Conservation (phyloP, 2,797 vertebrate genomes). For the Sylvia borin region DNA sequence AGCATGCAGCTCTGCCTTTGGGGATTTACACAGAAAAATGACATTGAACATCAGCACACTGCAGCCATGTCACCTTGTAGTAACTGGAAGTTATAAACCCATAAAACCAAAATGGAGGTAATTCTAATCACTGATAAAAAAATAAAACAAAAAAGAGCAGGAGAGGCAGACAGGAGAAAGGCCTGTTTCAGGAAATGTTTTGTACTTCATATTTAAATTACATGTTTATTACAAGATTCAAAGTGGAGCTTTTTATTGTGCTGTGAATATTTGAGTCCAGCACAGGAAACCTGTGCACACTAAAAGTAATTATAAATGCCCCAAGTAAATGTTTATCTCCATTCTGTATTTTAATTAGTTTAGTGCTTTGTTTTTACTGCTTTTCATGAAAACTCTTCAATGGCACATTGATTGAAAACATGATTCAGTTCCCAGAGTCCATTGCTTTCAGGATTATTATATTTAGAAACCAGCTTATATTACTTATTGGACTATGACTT, state of each 20-base stretch:
- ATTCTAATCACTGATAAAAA: not conserved
- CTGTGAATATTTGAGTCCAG: not conserved
- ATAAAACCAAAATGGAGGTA: not conserved
- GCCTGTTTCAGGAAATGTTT: not conserved
- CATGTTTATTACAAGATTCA: not conserved
- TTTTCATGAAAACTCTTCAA: constrained; percentile 13
- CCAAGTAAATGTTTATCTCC: not conserved
- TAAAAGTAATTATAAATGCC: not conserved
- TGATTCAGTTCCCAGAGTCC: not conserved
- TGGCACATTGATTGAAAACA: not conserved
- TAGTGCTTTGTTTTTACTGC: not conserved
- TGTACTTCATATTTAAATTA: not conserved
- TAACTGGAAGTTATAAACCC: not conserved
- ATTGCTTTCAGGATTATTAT: not conserved
- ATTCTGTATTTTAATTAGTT: not conserved
- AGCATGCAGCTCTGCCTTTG: not conserved
- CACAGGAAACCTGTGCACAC: not conserved
- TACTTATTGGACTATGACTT: not conserved
- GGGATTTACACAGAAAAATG: not conserved
- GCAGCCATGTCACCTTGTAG: not conserved
- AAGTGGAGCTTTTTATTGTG: not conserved
- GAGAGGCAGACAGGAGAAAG: not conserved
- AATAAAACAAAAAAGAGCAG: not conserved
- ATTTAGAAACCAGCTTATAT: not conserved
- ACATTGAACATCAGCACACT: not conserved